Base-by-base conservation (phyloP, 2,888 invertebrate genomes). In the Oscheius sp. region DNA sequence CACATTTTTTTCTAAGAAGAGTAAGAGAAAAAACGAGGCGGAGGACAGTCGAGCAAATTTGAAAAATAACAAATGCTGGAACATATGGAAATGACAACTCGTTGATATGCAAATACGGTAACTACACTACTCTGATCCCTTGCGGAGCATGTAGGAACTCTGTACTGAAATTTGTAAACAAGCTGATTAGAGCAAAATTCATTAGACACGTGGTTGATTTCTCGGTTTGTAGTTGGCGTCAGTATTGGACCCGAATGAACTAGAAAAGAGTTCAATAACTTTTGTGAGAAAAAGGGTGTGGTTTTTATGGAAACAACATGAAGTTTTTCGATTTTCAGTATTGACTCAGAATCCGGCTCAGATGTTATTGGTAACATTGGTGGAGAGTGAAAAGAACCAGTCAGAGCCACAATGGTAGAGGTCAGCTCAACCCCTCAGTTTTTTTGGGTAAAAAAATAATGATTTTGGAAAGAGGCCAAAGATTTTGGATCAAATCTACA, bases 281-380 rank as follows among this genome's bases (percentile, higher is more conserved):
- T 18, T 25, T 12, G 2, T 59, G 6, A 59, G 27, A 41, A 41
- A 35, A 59, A 29, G 27, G 46, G 27, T 49, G 16, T 21, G 43
- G 7, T 16, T 3, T 25, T 25, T 25, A 46, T 7, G 6, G 49
- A 21, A 25, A 46, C 21, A 29, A 29, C 25, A 52, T 35, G 35
- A 3, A 3, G 9, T 35, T 35, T 35, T 35, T 9, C 35, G 35
- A 35, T 35, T 35, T 35, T 3, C 35, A 35, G n/a, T 66, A 49
- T 66, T 66, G 66, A 52, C 52, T 66, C 49, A 66, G 35, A 27
- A 66, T 66, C 66, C 49, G 66, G 52, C 29, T 2, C 27, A 66
- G 66, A 66, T 66, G 66, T 66, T 66, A 27, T 52, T 66, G 66
- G 49, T 23, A 64, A 64, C 61, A 63, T 16, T 43, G 35, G 45